Base-by-base conservation (phyloP, 2,797 vertebrate genomes). In the Rhadinocentrus ornatus region DNA sequence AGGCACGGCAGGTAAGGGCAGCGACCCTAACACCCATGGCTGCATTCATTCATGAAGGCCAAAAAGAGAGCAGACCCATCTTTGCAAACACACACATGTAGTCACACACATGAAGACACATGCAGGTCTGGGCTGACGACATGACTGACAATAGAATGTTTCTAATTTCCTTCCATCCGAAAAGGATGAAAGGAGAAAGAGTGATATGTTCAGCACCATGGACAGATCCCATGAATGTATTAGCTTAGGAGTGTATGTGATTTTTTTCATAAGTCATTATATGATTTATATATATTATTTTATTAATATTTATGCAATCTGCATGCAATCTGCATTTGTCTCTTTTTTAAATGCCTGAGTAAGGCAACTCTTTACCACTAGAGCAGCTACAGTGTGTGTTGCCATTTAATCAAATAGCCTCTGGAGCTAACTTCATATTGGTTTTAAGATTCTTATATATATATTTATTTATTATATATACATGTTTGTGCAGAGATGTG, bases 141-240 rank as follows among this genome's bases (percentile, higher is more conserved):
- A 63, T 53, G 77, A n/a, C n/a, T n/a, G n/a, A n/a, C n/a, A n/a
- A n/a, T n/a, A n/a, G n/a, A n/a, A 57, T 78, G 53, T 85, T 79
- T 70, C 50, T 57, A 41, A n/a, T 27, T 56, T 27, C 32, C 50
- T 70, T 81, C 27, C 27, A 55, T 56, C 16, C 11, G 48, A 68
- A 71, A 48, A 29, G 46, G 71, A 69, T 60, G n/a, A n/a, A n/a
- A n/a, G n/a, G n/a, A 46, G 66, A 75, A 73, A 71, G 54, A 75
- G 31, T 29, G 50, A 50, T 32, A 34, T 12, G 44, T 77, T 80
- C 78, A 87, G 86, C 27, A 85, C 80, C 67, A 70, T 5, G 73
- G 83, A 88, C 71, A 77, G 74, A 63, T 72, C 71, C 52, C 26
- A 16, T 46, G 8, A 20, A 18, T 20, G 3, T 65, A 35, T 24